phyloP scores from a whole-genome alignment of 2,888 invertebrate species.

The Ennomos fuscantarius region DNA sequence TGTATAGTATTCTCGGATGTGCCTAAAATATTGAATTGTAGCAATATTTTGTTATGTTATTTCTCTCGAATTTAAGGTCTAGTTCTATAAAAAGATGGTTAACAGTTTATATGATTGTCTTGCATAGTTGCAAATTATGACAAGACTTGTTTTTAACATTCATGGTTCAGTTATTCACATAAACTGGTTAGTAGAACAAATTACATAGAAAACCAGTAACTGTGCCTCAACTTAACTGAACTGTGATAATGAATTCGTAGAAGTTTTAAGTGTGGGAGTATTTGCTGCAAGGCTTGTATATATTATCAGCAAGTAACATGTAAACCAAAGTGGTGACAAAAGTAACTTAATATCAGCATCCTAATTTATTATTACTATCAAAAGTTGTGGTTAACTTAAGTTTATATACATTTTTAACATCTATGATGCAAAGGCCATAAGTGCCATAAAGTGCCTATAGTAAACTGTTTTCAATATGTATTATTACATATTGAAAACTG shows the following conservation, averaged over 20 bases:
- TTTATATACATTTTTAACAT: too few species aligned
- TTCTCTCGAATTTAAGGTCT: slow-evolving; percentile 43
- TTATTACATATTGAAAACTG: too few species aligned
- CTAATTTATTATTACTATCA: slow-evolving; percentile 9
- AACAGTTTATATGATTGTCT: slow-evolving; percentile 23
- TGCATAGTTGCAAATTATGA: slow-evolving; percentile 18
- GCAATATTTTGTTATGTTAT: slow-evolving; percentile 57
- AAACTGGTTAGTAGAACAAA: slow-evolving; percentile 25
- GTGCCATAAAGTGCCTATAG: too few species aligned
- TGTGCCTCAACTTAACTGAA: slow-evolving; percentile 30
- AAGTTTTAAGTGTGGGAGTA: slow-evolving; percentile 15
- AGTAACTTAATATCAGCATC: slow-evolving; percentile 5
- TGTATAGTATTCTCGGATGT: slow-evolving; percentile 75
- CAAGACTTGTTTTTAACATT: slow-evolving; percentile 21
- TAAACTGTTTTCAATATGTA: too few species aligned
- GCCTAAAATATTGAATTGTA: slow-evolving; percentile 77
- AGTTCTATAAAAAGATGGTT: slow-evolving; percentile 19
- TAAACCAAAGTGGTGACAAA: slow-evolving; percentile 14
- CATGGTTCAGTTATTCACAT: slow-evolving; percentile 22
- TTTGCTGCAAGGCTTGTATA: slow-evolving; percentile 2
- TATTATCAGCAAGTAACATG: background rate
- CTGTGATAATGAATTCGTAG: slow-evolving; percentile 29
- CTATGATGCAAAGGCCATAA: too few species aligned
- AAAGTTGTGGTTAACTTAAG: background rate
- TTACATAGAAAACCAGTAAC: slow-evolving; percentile 23